Evolutionary conservation across 2,888 invertebrate genomes (phyloP).

Genomic region (Cremastinae sp.): DNA sequence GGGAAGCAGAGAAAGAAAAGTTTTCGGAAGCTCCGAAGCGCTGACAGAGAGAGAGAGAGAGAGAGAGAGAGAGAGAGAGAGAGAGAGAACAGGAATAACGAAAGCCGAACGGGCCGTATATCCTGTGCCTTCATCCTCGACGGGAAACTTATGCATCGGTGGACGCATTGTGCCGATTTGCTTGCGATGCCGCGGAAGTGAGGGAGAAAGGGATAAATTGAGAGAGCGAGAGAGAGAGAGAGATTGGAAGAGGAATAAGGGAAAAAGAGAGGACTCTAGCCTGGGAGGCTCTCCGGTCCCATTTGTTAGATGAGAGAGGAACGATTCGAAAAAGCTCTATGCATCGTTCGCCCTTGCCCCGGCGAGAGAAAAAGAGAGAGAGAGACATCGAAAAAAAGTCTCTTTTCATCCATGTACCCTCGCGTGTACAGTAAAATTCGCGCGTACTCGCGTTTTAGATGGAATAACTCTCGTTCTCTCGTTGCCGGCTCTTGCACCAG

Average conservation of each 20-base stretch:
- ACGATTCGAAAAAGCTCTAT: constrained; percentile 62
- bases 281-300: constrained; percentile 60
- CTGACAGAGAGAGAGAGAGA: no score
- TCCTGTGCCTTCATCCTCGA: constrained; percentile 63
- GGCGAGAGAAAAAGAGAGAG: constrained; percentile 23
- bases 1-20: neutral
- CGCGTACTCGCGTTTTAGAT: neutral
- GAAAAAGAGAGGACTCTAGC: no score
- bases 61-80: no score
- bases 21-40: neutral
- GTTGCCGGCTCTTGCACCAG: constrained; percentile 35
- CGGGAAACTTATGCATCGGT: constrained; percentile 68
- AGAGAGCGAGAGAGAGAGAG: constrained; percentile 33
- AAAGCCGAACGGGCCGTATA: constrained; percentile 62
- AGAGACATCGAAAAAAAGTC: constrained; percentile 36
- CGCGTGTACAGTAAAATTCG: neutral
- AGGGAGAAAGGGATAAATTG: constrained; percentile 39
- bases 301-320: constrained; percentile 70
- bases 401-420: constrained; percentile 22
- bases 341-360: constrained; percentile 19
- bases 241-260: constrained; percentile 4
- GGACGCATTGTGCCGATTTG: constrained; percentile 70
- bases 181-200: constrained; percentile 60
- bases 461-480: constrained; percentile 28
- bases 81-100: constrained; percentile 29